Evolutionary conservation across 2,113 vertebrate genomes (phyloP), one percentile per base, ranked within the genome.

Genomic region (Antigone vipio): DNA sequence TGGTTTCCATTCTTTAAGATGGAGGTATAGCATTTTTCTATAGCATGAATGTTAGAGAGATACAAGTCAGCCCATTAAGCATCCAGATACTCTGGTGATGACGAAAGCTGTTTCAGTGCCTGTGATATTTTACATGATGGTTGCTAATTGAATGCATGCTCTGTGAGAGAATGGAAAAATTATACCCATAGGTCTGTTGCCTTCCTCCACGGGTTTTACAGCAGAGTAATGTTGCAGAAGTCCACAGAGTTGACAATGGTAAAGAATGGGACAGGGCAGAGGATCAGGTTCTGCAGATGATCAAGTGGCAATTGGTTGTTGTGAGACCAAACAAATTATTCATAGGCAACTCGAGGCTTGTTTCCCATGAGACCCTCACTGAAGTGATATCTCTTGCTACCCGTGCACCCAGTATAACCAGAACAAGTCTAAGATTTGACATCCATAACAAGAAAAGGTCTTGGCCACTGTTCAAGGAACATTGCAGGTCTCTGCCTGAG

Each of bases 311-410:
- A 52, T 50, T 3, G 2, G 45, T n/a, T 79, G 35, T 38, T 95
- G 15, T 63, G 79, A 88, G 82, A 86, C 52, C 35, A 55, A 94
- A 94, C 29, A 88, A 92, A 95, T 93, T 92, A 92, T 94, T 95
- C 23, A 86, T 74, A 80, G 42, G 85, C 27, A 89, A 81, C 68
- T 83, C 1, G 5, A 87, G 56, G 60, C 40, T 85, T 4, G 1
- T 91, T 82, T 91, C 56, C 40, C n/a, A 24, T 30, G 10, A 50
- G 30, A 73, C 2, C 2, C 24, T 68, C n/a, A 22, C 53, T 63
- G 49, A 92, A 63, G 50, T 9, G 38, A 42, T 71, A 86, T 17
- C 38, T 32, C 56, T 77, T 0, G 0, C 38, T 83, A 73, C 13
- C 11, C 1, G 2, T 23, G 12, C 18, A 52, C 38, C 20, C 52